phyloP scores from a whole-genome alignment of 2,888 invertebrate genomes.

The Neuroscelio doddi region DNA sequence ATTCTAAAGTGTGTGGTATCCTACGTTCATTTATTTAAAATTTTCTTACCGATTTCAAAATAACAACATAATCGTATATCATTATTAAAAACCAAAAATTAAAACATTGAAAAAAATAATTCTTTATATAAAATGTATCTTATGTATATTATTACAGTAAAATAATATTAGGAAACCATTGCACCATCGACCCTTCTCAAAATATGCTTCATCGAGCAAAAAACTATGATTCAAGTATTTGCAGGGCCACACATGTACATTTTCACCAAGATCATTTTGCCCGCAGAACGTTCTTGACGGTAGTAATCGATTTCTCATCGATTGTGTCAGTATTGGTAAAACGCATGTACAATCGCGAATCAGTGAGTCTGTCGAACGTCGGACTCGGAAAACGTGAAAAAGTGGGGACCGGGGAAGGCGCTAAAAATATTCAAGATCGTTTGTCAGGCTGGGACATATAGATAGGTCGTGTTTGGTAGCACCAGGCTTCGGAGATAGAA shows the following conservation, averaged over 20 bases:
- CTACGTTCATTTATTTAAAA: too few relatives aligned
- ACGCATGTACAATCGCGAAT: constrained; percentile 46
- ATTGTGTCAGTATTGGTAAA: constrained; percentile 44
- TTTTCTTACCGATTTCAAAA: too few relatives aligned
- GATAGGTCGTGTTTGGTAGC: constrained; percentile 46
- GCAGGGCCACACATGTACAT: constrained; percentile 11
- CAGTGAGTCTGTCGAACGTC: constrained; percentile 57
- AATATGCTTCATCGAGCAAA: constrained; percentile 6
- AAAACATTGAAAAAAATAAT: too few relatives aligned
- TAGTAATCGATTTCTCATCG: constrained; percentile 40
- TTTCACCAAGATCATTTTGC: constrained; percentile 36
- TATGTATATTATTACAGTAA: too few relatives aligned
- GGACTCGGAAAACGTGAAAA: constrained; percentile 46
- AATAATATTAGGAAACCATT: too few relatives aligned
- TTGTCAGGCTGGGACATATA: constrained; percentile 62
- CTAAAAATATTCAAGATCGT: constrained; percentile 69
- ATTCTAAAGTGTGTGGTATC: too few relatives aligned
- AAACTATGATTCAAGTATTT: constrained; percentile 12
- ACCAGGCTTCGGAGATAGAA: constrained; percentile 45
- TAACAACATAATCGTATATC: too few relatives aligned
- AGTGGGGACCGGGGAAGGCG: constrained; percentile 52
- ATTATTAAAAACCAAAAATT: too few relatives aligned
- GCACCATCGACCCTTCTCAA: too few relatives aligned
- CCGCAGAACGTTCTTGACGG: constrained; percentile 28
- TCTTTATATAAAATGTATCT: too few relatives aligned